Evolutionary conservation across 2,113 vertebrate genomes (phyloP).

Genomic region (Cottus gobio): DNA sequence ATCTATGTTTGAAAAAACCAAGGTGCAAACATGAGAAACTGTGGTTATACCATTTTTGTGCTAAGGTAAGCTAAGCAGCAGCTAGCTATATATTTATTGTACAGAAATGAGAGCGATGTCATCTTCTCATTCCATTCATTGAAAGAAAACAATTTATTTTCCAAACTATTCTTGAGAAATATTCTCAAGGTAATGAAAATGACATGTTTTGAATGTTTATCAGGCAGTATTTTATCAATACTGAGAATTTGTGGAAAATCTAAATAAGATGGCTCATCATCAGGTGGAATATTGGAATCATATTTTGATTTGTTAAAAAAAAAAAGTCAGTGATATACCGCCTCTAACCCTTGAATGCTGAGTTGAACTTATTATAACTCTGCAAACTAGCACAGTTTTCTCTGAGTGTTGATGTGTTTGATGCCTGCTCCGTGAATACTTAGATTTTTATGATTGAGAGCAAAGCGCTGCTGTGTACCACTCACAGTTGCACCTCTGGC

Average conservation of each 20-base stretch:
- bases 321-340: not conserved
- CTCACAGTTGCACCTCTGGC: conserved; percentile 71
- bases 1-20: not conserved
- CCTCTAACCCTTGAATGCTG: not conserved
- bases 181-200: not conserved
- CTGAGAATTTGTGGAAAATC: not conserved
- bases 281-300: not conserved
- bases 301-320: not conserved
- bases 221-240: not conserved
- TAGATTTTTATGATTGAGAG: conserved; percentile 44
- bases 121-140: not conserved
- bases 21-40: not conserved
- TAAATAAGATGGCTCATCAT: not conserved
- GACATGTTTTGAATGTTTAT: not conserved
- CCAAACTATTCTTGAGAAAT: not conserved
- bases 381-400: not conserved
- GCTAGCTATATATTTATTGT: too few species aligned
- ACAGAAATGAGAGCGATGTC: not conserved
- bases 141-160: not conserved
- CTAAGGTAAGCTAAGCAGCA: not conserved
- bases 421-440: conserved; percentile 10
- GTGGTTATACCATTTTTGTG: not conserved
- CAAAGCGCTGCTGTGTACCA: conserved; percentile 33
- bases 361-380: not conserved
- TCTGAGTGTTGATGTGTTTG: not conserved